Conservation (phyloP, 2,797 vertebrate species). For the Ptychobarbus kaznakovi region DNA sequence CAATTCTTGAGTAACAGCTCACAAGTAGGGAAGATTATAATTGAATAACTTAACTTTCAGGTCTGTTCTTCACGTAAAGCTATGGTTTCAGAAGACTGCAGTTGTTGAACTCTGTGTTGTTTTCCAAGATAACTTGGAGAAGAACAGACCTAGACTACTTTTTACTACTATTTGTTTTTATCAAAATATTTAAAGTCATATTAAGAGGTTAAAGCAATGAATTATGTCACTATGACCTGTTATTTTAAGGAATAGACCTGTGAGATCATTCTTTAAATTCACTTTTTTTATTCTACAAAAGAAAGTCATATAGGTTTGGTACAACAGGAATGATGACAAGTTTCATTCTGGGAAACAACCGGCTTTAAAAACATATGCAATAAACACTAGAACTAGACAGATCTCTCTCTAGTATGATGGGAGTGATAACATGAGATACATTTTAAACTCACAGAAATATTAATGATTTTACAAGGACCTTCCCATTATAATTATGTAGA, state of each 20-base stretch:
- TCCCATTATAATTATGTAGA: conserved; percentile 84
- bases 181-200: background rate
- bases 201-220: background rate
- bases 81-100: background rate
- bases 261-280: background rate
- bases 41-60: background rate
- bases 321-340: background rate
- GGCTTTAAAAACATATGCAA: background rate
- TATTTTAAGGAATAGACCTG: background rate
- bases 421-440: conserved; percentile 31
- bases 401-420: conserved; percentile 24
- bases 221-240: background rate
- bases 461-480: conserved; percentile 85
- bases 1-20: background rate
- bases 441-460: conserved; percentile 77
- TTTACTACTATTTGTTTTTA: too few relatives aligned
- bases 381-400: conserved; percentile 50
- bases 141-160: background rate
- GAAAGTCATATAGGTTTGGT: background rate
- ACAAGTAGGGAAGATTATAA: background rate
- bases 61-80: background rate
- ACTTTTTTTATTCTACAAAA: background rate
- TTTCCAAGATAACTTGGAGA: too few relatives aligned
- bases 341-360: background rate
- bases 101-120: background rate